Conservation (phyloP, 1,140 invertebrate genomes). For the Drosophila kikkawai region DNA sequence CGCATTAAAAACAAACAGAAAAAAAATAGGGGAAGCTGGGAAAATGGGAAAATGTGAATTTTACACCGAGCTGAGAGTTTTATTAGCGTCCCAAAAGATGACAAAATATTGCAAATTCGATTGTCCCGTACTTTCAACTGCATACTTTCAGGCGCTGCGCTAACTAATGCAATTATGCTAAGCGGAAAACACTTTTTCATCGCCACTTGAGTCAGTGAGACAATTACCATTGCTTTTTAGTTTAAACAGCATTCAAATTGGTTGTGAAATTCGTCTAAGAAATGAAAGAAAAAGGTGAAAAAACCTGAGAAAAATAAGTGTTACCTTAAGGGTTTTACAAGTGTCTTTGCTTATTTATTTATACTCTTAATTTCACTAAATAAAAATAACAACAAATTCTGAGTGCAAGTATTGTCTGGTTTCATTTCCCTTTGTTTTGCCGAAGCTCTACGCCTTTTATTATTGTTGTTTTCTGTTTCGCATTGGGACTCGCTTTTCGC, state of each 20-base stretch:
- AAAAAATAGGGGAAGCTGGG: neutral
- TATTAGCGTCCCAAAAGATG: constrained; percentile 12
- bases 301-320: neutral
- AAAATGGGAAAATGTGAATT: constrained; percentile 18
- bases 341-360: neutral
- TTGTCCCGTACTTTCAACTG: constrained; percentile 12
- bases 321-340: neutral
- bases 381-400: neutral
- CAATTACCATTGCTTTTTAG: constrained; percentile 7
- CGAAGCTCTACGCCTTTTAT: neutral
- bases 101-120: constrained; percentile 47
- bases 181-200: constrained; percentile 16
- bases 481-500: constrained; percentile 1
- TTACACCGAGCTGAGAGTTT: constrained; percentile 6
- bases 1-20: constrained; percentile 42
- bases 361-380: neutral
- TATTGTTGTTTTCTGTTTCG: constrained; percentile 9
- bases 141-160: constrained; percentile 24
- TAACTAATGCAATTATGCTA: constrained; percentile 26
- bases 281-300: neutral
- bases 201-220: neutral
- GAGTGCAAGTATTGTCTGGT: neutral
- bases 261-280: neutral
- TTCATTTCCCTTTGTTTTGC: constrained; percentile 1
- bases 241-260: neutral